Evolutionary conservation across 2,113 vertebrate genomes (phyloP), one percentile per base, ranked within the genome.

Genomic region (Anolis sagrei): DNA sequence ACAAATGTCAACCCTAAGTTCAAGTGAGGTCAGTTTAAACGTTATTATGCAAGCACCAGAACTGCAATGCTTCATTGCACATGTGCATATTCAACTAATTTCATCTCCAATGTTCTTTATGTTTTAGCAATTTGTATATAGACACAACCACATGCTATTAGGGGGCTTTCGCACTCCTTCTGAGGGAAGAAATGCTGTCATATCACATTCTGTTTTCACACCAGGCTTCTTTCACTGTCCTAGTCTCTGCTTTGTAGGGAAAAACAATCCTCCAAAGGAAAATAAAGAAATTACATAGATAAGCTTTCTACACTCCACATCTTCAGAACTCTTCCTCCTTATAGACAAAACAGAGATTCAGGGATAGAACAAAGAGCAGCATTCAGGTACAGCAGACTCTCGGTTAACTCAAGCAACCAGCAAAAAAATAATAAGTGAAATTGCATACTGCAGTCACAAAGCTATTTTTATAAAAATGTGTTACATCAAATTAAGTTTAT

Each of bases 101-200:
- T 85, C 44, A 54, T 82, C 44, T 73, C 8, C 29, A 54, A 27
- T 64, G 14, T 81, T 81, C 62, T 49, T 76, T 75, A 81, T 7
- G 39, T 80, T 88, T 88, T 81, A 84, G 76, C 58, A 39, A 69
- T 8, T 73, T 69, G 25, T 77, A 85, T 2, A 48, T 68, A 87
- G 36, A 87, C 64, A 23, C 62, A 73, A 66, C 66, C 0, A 0
- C 6, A 49, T 5, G n/a, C 32, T 51, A 44, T 78, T 61, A 85
- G 18, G 76, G 16, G 19, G 68, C 64, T 6, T 89, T 81, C 54
- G 51, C 13, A 14, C 0, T 2, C 11, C n/a, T 72, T 73, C 0
- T 2, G 16, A 70, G n/a, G 51, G 27, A 34, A 76, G 36, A 82
- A 79, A 78, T 49, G 14, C 36, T 64, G 36, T 23, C 62, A 85